Evolutionary conservation across 37 sponge, comb jelly and placozoan genomes (phyloP).

Genomic region (Mnemiopsis leidyi): DNA sequence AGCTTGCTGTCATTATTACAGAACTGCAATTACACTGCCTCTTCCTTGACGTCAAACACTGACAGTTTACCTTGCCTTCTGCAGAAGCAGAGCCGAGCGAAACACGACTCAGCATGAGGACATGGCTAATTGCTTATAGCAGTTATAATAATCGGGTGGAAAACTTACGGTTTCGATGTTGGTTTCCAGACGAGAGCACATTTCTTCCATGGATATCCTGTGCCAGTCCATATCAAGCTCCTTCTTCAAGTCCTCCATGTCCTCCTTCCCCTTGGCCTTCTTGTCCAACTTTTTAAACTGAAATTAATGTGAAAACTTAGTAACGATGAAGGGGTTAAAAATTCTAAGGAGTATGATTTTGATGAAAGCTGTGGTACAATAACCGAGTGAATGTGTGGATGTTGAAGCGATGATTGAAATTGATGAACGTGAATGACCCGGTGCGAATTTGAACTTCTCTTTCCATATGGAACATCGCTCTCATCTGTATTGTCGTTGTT

Average conservation of each 20-base stretch:
- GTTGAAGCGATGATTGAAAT: not conserved
- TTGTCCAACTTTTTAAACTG: not conserved
- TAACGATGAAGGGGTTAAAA: not conserved
- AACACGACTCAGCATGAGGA: no score
- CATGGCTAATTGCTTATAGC: no score
- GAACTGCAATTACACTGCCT: no score
- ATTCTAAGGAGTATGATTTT: not conserved
- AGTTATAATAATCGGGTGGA: not conserved
- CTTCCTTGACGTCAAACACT: no score
- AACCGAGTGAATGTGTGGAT: not conserved
- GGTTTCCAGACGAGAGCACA: not conserved
- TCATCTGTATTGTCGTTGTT: no score
- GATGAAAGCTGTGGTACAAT: not conserved
- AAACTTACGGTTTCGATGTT: constrained; percentile 9
- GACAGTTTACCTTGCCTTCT: no score
- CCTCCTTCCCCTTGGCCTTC: not conserved
- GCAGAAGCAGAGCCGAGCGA: no score
- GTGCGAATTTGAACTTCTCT: not conserved
- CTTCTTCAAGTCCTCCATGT: constrained; percentile 70
- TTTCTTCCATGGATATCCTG: constrained; percentile 17
- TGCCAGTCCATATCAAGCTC: constrained; percentile 70
- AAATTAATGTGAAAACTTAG: no score
- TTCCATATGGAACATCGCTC: no score
- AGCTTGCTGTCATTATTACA: no score
- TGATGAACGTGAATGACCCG: not conserved